Evolutionary conservation across 1,140 invertebrate species (phyloP).

Genomic region (Steinernema khuongi): DNA sequence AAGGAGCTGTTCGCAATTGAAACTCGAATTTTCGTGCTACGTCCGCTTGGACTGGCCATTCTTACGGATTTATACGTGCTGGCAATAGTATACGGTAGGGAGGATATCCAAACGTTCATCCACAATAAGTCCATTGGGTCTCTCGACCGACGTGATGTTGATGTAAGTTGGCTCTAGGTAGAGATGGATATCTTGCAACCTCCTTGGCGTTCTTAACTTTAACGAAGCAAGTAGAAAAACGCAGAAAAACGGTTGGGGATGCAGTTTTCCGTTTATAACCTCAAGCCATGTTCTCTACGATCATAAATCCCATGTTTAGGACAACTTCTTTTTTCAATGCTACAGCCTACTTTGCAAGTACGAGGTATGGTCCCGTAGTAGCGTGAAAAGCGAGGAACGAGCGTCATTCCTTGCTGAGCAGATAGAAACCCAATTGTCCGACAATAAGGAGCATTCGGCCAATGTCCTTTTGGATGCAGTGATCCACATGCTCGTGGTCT

Average conservation of each 20-base stretch:
- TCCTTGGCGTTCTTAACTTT: no score
- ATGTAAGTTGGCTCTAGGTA: neutral
- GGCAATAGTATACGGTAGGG: neutral
- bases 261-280: no score
- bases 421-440: neutral
- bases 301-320: neutral
- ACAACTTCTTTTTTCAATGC: neutral
- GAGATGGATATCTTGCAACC: no score
- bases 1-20: neutral
- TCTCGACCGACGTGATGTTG: neutral
- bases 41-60: neutral
- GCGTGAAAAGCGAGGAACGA: neutral
- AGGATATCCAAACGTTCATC: neutral
- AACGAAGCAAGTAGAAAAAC: no score
- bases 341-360: neutral
- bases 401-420: neutral
- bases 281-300: neutral
- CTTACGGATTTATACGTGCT: neutral
- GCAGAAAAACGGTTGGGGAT: no score
- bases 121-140: no score
- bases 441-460: neutral
- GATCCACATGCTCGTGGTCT: neutral
- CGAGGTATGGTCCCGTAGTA: neutral
- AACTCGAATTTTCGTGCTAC: neutral
- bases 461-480: neutral